Conservation (phyloP, 2,113 vertebrate genomes). For the Nipponia nippon region DNA sequence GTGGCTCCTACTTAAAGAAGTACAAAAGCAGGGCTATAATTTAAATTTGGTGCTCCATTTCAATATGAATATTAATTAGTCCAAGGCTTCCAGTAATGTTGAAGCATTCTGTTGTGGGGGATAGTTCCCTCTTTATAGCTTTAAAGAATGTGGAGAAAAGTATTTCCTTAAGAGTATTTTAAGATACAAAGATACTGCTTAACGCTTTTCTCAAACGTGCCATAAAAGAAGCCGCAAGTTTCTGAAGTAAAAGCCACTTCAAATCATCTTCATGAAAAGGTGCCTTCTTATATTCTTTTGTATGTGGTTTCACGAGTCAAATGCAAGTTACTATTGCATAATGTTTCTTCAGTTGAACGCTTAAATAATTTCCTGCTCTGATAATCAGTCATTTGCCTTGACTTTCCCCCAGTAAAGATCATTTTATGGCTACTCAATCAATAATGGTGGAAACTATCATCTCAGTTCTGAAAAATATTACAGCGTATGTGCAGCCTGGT, state of each 20-base stretch:
- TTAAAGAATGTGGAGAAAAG: not conserved
- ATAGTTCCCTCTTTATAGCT: not conserved
- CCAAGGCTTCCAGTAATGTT: not conserved
- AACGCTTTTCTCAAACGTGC: not conserved
- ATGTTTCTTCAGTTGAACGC: not conserved
- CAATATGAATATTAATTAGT: not conserved
- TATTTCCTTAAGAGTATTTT: constrained; percentile 21
- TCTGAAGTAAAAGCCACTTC: constrained; percentile 77
- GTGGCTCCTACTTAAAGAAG: not conserved
- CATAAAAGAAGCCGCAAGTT: constrained; percentile 74
- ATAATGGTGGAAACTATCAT: not conserved
- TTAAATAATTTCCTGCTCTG: not conserved
- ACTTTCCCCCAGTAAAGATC: not conserved
- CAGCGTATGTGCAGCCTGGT: not conserved
- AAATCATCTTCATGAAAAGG: constrained; percentile 61
- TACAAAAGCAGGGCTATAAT: not conserved
- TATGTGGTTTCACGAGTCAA: constrained; percentile 68
- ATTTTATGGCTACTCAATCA: not conserved
- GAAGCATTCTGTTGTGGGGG: not conserved
- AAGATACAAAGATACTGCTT: not conserved
- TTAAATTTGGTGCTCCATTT: not conserved
- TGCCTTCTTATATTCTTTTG: constrained; percentile 21
- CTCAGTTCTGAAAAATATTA: not conserved
- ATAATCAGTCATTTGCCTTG: not conserved
- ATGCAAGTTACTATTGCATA: constrained; percentile 15